Base-by-base conservation (phyloP, 2,888 invertebrate species). In the Pristionchus maxplancki region DNA sequence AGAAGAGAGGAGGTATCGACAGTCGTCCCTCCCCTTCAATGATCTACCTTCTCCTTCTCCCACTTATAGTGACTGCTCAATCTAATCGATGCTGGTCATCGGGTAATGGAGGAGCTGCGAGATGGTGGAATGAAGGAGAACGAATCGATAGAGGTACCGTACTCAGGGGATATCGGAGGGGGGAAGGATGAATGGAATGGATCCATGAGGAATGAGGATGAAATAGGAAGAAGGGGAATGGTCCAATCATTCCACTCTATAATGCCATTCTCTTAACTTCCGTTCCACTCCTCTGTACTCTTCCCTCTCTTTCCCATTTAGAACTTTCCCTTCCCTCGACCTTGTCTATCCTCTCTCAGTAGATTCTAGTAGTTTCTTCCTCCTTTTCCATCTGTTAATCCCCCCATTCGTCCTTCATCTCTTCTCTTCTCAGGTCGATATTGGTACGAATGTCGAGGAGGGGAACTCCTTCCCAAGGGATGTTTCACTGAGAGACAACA, bases 391-490 rank as follows among this genome's bases (percentile, higher is more conserved):
- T 71, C 58, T 58, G 58, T 71, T 71, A 37, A 78, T 44, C 78
- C n/a, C 44, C 15, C 44, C n/a, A n/a, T 13, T 34, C 50, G 53
- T 53, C 83, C 58, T 58, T 50, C 81, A 81, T 44, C 15, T 81
- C 28, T 83, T 53, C 53, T 83, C 53, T 24, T 53, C 28, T 74
- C 87, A 91, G 92, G 93, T 28, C 95, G 88, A 94, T 95, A 40
- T 90, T 95, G 74, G 95, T 95, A 62, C 95, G 95, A 92, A 94
- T 95, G 89, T 90, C 92, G 83, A 95, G 95, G 28, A 90, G 94
- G 91, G 94, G 89, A 93, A 67, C 85, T 94, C 28, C 88, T 89
- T 62, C 93, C 93, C 15, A 67, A 89, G 90, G 89, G 93, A 58
- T 94, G 93, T 89, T 91, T 93, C 89, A 89, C 90, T 34, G 89